Base-by-base conservation (phyloP, 2,113 vertebrate genomes). In the Gadus macrocephalus region DNA sequence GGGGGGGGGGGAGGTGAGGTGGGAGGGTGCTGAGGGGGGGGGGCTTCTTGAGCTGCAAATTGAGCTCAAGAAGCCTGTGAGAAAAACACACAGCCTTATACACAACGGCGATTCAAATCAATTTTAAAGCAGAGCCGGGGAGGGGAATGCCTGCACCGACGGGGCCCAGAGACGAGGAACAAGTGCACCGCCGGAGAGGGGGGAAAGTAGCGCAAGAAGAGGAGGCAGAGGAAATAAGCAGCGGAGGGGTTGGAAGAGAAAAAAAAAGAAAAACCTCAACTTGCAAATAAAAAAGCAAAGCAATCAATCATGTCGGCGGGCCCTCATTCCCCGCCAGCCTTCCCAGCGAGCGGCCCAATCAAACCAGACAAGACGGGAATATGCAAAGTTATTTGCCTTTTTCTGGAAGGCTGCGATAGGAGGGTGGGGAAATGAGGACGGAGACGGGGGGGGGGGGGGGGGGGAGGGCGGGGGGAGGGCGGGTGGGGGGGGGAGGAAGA, bases 11-110 rank as follows among this genome's bases (percentile, higher is more conserved):
- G 42, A n/a, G 73, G 66, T 2, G 63, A 4, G 60, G 64, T 12
- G 19, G 22, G 61, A 5, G 28, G 63, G 14, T n/a, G 22, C 17
- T 70, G 64, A 19, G 64, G 66, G 28, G 22, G 73, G 62, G 19
- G 49, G 11, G 6, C n/a, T n/a, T n/a, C n/a, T n/a, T n/a, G n/a
- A n/a, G 9, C 15, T 56, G 27, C 53, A 71, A 79, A 76, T 73
- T 79, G 68, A 76, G 68, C 69, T 70, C 72, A 66, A 64, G 68
- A 65, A 31, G 86, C 69, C 89, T 90, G 91, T 94, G 93, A 92
- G 92, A 93, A 95, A 95, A 93, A 93, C 92, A 94, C 85, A 94
- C 95, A 95, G 92, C 92, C 92, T 93, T 93, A 88, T 90, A 91
- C 89, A 89, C 85, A 25, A 25, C 75, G 84, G 78, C 87, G 86